phyloP scores from a whole-genome alignment of 2,888 invertebrate species.

The Clistopyga incitator region DNA sequence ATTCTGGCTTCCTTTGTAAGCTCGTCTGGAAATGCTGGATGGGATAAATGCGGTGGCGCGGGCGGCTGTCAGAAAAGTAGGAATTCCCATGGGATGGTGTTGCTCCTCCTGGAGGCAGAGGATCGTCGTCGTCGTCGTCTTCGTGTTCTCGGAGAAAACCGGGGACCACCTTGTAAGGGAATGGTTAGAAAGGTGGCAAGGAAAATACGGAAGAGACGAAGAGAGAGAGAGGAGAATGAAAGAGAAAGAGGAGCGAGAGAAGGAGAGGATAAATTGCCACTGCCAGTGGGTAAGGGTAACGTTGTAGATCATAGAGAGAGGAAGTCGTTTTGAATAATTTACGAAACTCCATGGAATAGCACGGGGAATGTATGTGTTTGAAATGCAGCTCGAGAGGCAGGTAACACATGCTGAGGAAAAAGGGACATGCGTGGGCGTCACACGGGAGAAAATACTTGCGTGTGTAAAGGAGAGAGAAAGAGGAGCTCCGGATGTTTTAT shows the following conservation, averaged over 20 bases:
- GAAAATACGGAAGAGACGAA: conserved; percentile 46
- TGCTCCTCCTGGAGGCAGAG: no score
- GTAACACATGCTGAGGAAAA: background rate
- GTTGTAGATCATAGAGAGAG: conserved; percentile 74
- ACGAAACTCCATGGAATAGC: conserved; percentile 67
- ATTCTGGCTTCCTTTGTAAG: conserved; percentile 76
- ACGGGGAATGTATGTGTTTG: conserved; percentile 47
- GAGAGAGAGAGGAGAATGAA: conserved; percentile 18
- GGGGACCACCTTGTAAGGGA: conserved; percentile 33
- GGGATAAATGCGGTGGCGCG: conserved; percentile 74
- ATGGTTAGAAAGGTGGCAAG: conserved; percentile 36
- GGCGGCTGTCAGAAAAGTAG: conserved; percentile 76
- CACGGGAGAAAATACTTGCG: conserved; percentile 58
- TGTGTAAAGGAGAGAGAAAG: conserved; percentile 63
- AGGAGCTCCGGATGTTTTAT: conserved; percentile 61
- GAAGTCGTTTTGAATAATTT: conserved; percentile 77
- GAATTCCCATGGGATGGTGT: conserved; percentile 74
- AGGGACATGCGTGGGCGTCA: conserved; percentile 6
- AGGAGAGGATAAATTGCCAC: conserved; percentile 73
- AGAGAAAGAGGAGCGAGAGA: conserved; percentile 46
- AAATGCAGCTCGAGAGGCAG: conserved; percentile 45
- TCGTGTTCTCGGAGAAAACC: conserved; percentile 34
- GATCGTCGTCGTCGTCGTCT: conserved; percentile 57
- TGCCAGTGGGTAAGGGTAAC: conserved; percentile 71
- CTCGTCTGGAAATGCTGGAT: conserved; percentile 75